Evolutionary conservation across 2,797 vertebrate species (phyloP).

Genomic region (Rallus crepitans): DNA sequence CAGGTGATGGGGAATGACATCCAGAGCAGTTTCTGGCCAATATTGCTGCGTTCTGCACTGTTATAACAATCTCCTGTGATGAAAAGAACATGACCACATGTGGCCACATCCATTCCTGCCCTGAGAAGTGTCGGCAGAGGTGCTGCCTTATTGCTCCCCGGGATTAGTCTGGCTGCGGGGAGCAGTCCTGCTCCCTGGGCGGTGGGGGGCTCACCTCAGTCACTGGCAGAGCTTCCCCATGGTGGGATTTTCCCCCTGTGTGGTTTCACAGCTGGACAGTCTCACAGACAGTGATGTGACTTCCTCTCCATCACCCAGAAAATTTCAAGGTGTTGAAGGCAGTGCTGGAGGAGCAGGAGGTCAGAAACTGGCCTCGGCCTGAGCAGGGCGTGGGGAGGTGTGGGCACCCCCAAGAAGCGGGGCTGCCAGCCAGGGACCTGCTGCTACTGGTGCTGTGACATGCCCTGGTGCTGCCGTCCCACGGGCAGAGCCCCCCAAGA

Average conservation of each 20-base stretch:
- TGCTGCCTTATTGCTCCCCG: fast-evolving
- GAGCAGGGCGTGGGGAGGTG: fast-evolving
- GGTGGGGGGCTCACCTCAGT: too few species aligned
- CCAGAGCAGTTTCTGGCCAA: not conserved
- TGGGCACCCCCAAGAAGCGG: fast-evolving
- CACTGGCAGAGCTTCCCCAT: fast-evolving
- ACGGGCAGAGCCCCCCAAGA: too few species aligned
- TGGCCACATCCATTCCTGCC: conserved; percentile 2
- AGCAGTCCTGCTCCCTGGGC: not conserved
- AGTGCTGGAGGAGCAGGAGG: not conserved
- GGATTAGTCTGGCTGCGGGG: fast-evolving
- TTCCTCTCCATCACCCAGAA: not conserved
- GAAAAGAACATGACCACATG: not conserved
- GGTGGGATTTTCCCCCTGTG: not conserved
- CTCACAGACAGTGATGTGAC: fast-evolving
- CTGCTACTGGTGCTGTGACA: too few species aligned
- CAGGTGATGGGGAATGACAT: not conserved
- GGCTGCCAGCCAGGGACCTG: not conserved
- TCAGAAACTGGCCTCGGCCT: fast-evolving
- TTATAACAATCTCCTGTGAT: not conserved
- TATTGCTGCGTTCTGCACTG: not conserved
- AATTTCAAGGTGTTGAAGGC: fast-evolving
- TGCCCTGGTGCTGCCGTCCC: too few species aligned
- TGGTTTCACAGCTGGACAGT: not conserved
- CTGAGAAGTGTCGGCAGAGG: not conserved